phyloP scores from a whole-genome alignment of 2,888 invertebrate genomes.

The Callyntrura guangdongensis region DNA sequence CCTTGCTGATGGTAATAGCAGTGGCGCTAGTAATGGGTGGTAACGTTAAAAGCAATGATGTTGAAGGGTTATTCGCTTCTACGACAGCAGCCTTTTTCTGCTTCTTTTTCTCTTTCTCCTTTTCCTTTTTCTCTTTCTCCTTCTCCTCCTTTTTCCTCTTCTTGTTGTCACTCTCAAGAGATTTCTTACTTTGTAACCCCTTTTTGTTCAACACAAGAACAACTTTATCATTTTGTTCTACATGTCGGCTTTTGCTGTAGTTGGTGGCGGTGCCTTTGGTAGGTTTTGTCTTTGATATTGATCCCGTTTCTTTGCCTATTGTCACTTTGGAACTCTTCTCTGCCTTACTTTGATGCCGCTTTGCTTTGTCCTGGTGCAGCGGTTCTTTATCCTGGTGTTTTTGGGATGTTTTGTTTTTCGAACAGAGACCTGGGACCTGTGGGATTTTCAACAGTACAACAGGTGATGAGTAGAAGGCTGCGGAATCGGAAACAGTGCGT shows the following conservation, averaged over 20 bases:
- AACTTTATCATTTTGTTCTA: neutral
- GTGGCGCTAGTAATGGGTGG: neutral
- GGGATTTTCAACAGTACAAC: slow-evolving; percentile 81
- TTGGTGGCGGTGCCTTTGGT: slow-evolving; percentile 4
- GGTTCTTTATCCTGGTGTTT: neutral
- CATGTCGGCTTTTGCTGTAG: neutral
- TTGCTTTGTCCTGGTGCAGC: neutral
- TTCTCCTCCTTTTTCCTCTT: slow-evolving; percentile 31
- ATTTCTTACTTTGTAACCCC: slow-evolving; percentile 8
- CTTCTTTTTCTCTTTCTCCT: slow-evolving; percentile 20
- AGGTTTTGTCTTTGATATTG: slow-evolving; percentile 31
- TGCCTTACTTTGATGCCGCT: neutral
- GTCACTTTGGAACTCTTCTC: slow-evolving; percentile 19
- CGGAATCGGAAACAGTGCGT: slow-evolving; percentile 65
- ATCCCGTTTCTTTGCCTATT: neutral
- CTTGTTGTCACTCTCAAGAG: neutral
- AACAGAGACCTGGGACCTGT: slow-evolving; percentile 54
- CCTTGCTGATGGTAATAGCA: neutral
- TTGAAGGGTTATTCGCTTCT: neutral
- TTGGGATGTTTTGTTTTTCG: neutral
- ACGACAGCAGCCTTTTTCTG: slow-evolving; percentile 13
- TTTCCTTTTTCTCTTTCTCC: neutral
- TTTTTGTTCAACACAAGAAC: neutral
- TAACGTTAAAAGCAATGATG: slow-evolving; percentile 24
- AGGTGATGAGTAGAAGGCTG: slow-evolving; percentile 48